Percentiles rank a stretch among this genome's conserved stretches.
phyloP scores from a whole-genome alignment of 2,797 vertebrate species.

The Parauchenoglanis ngamensis region DNA sequence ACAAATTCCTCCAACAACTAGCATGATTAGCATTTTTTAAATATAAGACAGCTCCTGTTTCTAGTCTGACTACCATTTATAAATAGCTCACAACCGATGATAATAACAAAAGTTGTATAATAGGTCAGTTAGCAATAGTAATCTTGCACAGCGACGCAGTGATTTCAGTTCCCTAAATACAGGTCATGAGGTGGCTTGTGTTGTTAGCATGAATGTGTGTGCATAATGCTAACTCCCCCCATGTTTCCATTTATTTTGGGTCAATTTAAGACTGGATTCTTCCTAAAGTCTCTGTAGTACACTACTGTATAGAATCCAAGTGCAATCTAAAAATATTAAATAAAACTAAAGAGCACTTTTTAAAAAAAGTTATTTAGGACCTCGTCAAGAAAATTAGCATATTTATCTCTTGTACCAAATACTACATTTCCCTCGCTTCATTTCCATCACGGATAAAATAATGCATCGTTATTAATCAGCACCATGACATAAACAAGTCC shows the following conservation, averaged over 20 bases:
- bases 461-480: neutral
- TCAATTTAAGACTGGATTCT: conserved; percentile 42
- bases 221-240: neutral
- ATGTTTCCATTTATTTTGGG: neutral
- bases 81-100: neutral
- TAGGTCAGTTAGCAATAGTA: neutral
- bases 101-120: neutral
- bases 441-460: neutral
- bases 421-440: neutral
- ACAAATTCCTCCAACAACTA: neutral
- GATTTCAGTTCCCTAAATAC: neutral
- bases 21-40: neutral
- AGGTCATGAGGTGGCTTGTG: neutral
- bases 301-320: neutral
- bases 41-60: neutral
- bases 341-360: conserved; percentile 25
- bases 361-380: neutral
- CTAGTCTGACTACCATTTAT: neutral
- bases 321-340: conserved; percentile 46
- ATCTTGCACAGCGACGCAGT: neutral
- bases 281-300: neutral
- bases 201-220: neutral
- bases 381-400: neutral
- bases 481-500: neutral
- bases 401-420: neutral